A percentile compares a stretch with the other conserved stretches of the same genome.
phyloP scores from a whole-genome alignment of 2,113 vertebrate species.

The Poeciliopsis occidentalis region DNA sequence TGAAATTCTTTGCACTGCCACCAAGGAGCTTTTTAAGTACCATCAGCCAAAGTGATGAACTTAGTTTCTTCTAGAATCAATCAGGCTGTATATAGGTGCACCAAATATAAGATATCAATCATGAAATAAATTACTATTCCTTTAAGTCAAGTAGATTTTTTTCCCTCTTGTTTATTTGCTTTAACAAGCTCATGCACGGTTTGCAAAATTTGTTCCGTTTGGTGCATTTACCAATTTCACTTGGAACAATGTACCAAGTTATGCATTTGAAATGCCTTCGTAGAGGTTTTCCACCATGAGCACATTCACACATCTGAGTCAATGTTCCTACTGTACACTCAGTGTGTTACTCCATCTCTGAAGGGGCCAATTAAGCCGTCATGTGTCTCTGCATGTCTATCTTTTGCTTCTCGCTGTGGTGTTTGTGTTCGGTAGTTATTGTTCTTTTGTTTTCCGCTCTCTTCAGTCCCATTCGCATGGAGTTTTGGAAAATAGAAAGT shows the following conservation, averaged over 20 bases:
- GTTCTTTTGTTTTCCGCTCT: constrained; percentile 31
- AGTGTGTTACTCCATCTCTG: constrained; percentile 24
- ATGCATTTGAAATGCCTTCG: background rate
- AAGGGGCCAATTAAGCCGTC: constrained; percentile 58
- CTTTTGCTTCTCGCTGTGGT: constrained; percentile 20
- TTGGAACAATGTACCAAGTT: background rate
- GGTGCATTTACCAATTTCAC: background rate
- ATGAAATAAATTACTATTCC: background rate
- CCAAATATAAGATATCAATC: background rate
- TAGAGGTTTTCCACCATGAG: background rate
- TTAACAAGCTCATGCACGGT: background rate
- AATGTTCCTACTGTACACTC: constrained; percentile 11
- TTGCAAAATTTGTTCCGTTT: background rate
- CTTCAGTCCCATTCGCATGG: constrained; percentile 1
- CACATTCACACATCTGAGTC: background rate
- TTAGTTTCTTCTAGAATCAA: background rate
- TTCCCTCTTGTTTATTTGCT: constrained; percentile 6
- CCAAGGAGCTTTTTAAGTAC: background rate
- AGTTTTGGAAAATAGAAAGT: constrained; percentile 14
- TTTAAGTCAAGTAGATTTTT: background rate
- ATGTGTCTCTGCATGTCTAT: constrained; percentile 37
- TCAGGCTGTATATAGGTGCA: background rate
- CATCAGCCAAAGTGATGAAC: no score
- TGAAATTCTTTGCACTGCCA: background rate
- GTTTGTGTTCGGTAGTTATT: constrained; percentile 23